Conservation (phyloP, 2,888 invertebrate species). For the Pyrocoelia pectoralis region DNA sequence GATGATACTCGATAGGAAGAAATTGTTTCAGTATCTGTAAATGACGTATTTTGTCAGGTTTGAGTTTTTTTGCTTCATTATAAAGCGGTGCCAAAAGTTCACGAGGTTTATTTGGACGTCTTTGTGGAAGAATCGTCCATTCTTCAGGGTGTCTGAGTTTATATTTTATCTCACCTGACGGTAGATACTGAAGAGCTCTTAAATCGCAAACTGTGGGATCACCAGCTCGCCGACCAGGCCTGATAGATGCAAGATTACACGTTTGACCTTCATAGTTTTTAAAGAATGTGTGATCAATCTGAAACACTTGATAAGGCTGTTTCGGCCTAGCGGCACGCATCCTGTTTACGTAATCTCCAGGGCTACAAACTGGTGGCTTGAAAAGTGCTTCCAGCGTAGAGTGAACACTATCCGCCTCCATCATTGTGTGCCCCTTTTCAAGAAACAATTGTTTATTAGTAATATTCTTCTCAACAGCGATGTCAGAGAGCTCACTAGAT, state of each 20-base stretch:
- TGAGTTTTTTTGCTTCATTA: no score
- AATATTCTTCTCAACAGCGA: neutral
- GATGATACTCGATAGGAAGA: no score
- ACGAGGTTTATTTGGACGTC: no score
- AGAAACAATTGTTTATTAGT: constrained; percentile 27
- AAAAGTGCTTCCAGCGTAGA: constrained; percentile 26
- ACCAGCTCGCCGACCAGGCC: neutral
- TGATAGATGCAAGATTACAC: no score
- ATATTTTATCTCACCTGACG: neutral
- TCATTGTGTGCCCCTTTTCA: constrained; percentile 37
- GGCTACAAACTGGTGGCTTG: constrained; percentile 13
- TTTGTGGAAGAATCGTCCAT: neutral
- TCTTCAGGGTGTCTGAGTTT: neutral
- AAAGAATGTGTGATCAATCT: constrained; percentile 17
- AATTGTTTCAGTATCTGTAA: no score
- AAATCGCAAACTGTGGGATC: neutral
- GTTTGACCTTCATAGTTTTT: no score
- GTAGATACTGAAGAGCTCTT: neutral
- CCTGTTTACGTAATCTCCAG: constrained; percentile 21
- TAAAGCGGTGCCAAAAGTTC: no score
- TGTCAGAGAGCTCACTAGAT: constrained; percentile 4
- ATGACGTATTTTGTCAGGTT: no score
- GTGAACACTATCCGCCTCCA: constrained; percentile 31
- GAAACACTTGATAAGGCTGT: constrained; percentile 12
- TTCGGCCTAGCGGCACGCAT: constrained; percentile 14